Conservation (phyloP, 2,888 invertebrate species). For the Drosophila nigritarsus region DNA sequence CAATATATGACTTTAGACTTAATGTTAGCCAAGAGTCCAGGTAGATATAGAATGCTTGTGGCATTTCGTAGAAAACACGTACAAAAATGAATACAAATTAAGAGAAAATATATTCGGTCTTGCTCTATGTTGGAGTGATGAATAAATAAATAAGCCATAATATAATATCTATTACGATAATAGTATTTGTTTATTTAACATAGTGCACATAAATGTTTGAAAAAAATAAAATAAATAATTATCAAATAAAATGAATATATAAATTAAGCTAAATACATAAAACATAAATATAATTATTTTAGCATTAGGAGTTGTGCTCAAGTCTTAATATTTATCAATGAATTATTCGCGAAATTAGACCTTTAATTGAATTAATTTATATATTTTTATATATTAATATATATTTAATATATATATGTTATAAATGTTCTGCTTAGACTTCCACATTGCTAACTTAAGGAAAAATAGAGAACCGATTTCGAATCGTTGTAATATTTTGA, state of each 20-base stretch:
- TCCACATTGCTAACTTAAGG: accelerated
- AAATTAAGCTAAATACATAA: neutral
- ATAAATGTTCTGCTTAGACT: neutral
- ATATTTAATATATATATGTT: neutral
- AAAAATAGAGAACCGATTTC: neutral
- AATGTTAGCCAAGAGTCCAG: slow-evolving; percentile 49
- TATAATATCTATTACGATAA: neutral
- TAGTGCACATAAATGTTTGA: neutral
- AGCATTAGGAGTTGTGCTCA: too few relatives aligned
- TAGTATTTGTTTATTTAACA: neutral
- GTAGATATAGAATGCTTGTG: slow-evolving; percentile 6
- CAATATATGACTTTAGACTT: slow-evolving; percentile 9
- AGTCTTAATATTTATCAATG: too few relatives aligned
- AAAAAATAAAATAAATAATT: neutral
- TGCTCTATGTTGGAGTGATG: neutral
- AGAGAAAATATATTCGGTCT: neutral
- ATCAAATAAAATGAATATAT: neutral
- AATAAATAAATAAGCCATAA: too few relatives aligned
- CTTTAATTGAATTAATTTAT: neutral
- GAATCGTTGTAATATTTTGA: neutral
- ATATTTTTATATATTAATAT: neutral
- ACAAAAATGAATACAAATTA: neutral
- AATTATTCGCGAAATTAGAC: too few relatives aligned
- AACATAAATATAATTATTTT: neutral
- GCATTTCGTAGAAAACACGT: slow-evolving; percentile 24